phyloP scores from a whole-genome alignment of 2,888 invertebrate species.

The Mimas tiliae region DNA sequence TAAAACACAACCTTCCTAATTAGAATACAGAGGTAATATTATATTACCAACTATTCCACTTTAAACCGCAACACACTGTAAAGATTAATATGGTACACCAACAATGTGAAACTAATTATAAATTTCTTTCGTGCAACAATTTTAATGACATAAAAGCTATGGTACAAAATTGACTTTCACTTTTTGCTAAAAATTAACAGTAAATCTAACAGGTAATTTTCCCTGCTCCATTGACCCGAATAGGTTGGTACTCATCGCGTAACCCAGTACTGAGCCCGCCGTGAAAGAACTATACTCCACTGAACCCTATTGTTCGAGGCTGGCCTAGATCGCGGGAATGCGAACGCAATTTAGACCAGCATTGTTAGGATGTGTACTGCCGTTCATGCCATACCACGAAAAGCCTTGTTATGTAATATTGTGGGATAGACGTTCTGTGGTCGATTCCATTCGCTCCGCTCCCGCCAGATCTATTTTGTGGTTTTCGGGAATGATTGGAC shows the following conservation, averaged over 20 bases:
- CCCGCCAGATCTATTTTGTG: conserved; percentile 19
- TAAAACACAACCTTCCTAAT: conserved; percentile 49
- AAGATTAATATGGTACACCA: neutral
- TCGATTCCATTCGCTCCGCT: conserved; percentile 34
- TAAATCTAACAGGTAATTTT: conserved; percentile 59
- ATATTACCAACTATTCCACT: conserved; percentile 2
- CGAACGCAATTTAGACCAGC: conserved; percentile 75
- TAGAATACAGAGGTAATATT: neutral
- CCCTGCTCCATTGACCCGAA: conserved; percentile 72
- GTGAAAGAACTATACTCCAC: conserved; percentile 69
- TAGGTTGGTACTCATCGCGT: conserved; percentile 56
- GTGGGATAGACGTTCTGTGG: conserved; percentile 41
- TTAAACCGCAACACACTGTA: neutral
- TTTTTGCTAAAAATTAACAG: conserved; percentile 26
- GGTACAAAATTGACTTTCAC: conserved; percentile 12
- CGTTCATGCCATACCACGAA: conserved; percentile 24
- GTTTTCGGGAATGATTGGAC: conserved; percentile 30
- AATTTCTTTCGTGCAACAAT: conserved; percentile 15
- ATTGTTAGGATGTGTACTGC: conserved; percentile 71
- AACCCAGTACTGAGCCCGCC: conserved; percentile 64
- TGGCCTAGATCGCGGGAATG: conserved; percentile 77
- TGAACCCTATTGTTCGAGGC: conserved; percentile 68
- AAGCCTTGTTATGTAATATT: conserved; percentile 43
- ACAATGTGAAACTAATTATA: conserved; percentile 13
- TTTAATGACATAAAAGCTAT: conserved; percentile 6